Percentiles rank a stretch among this genome's conserved stretches.
phyloP scores from a whole-genome alignment of 2,797 vertebrate species.

The Enteromius anoplus region DNA sequence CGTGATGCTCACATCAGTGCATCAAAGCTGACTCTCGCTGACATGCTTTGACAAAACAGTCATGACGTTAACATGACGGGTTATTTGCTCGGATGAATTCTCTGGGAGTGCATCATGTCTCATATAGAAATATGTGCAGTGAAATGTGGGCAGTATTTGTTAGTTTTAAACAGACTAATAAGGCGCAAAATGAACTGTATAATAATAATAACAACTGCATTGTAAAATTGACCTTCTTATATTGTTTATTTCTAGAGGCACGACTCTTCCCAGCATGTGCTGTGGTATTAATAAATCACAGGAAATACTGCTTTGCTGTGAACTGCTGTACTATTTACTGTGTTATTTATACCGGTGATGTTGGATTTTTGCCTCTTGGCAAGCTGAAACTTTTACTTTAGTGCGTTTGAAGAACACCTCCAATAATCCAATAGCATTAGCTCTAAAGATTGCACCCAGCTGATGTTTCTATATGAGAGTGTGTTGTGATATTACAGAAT shows the following conservation, averaged over 20 bases:
- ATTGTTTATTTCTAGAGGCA: background rate
- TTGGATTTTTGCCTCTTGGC: background rate
- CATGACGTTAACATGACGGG: constrained; percentile 4
- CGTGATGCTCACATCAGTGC: background rate
- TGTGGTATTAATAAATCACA: background rate
- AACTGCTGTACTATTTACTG: background rate
- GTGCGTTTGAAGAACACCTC: background rate
- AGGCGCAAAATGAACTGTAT: background rate
- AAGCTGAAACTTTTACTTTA: background rate
- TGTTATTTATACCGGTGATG: background rate
- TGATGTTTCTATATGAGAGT: background rate
- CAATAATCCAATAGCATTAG: background rate
- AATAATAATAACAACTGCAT: background rate
- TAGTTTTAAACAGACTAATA: background rate
- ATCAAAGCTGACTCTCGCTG: background rate
- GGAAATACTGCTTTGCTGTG: background rate
- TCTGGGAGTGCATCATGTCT: background rate
- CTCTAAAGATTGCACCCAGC: background rate
- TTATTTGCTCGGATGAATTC: background rate
- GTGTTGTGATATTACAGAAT: background rate
- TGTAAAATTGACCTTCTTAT: background rate
- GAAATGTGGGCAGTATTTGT: background rate
- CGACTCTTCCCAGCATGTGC: background rate
- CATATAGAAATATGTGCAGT: background rate
- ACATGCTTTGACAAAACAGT: background rate